Evolutionary conservation across 1,140 invertebrate species (phyloP), one percentile per base, ranked within the genome.

Genomic region (Venustaconcha ellipsiformis): DNA sequence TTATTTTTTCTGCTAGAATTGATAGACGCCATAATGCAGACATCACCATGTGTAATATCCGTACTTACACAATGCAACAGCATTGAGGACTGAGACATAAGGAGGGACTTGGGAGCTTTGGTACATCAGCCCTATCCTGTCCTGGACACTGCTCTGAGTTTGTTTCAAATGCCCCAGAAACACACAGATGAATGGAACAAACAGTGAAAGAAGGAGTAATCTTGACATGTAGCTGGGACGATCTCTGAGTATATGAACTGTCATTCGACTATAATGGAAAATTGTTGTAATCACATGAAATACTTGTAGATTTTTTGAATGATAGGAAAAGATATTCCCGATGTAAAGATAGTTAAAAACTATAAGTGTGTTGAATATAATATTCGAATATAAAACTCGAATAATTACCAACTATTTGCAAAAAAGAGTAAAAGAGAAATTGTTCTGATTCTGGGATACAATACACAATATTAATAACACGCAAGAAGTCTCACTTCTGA

Each of bases 181-280:
- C 14, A 85, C 69, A 17, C 83, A 71, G 57, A 87, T 83, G 72
- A 88, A 86, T 2, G 80, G 81, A 0, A 85, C 82, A 67, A 85
- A 86, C n/a, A 85, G 56, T 0, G 86, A 80, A 57, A 85, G 70
- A 60, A 82, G 48, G 48, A 84, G 67, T 12, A 83, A 60, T 5
- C 87, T 78, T 14, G 78, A 78, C 11, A 86, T 63, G 67, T 85
- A 86, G 20, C 80, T 80, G 15, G 80, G 78, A 8, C 84, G 76
- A 65, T 88, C 86, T 58, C 87, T 71, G 72, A 70, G 79, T 12
- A 88, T 77, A 60, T 88, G 86, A 14, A 86, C 67, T 59, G 82
- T 76, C 83, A 87, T 83, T 14, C 87, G 81, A 11, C 87, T 88
- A 77, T n/a, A 76, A 81, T 73, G 2, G 26, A 70, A 75, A 13